Percentiles rank a stretch among this genome's conserved stretches.
Conservation (phyloP, 92 coral and sea anemone genomes). For the Pocillopora grandis region DNA sequence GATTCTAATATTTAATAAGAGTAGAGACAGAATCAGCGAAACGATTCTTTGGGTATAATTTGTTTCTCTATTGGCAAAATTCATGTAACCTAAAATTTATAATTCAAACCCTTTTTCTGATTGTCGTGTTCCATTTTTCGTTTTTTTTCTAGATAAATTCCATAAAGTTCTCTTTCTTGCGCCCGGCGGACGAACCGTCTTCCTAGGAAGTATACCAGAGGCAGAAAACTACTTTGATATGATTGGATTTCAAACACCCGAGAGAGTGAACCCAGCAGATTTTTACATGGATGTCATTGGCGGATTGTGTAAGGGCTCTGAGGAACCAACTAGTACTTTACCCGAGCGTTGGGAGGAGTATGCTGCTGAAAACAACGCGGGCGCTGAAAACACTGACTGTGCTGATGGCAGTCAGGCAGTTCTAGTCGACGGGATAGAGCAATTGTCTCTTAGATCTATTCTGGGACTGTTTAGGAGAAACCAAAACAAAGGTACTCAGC, state of each 20-base stretch:
- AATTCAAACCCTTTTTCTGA: too few species aligned
- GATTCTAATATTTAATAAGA: too few species aligned
- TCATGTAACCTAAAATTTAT: too few species aligned
- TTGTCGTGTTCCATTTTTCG: neutral
- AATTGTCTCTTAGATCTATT: too few species aligned
- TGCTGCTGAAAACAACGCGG: neutral
- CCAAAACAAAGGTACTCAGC: too few species aligned
- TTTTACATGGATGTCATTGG: slow-evolving; percentile 93
- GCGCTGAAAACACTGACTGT: neutral
- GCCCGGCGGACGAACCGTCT: slow-evolving; percentile 87
- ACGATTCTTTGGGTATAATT: too few species aligned
- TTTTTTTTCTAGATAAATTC: slow-evolving; percentile 51
- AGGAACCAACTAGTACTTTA: neutral
- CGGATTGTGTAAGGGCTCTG: slow-evolving; percentile 21
- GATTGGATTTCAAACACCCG: slow-evolving; percentile 64
- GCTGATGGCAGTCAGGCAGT: too few species aligned
- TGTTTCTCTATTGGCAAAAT: too few species aligned
- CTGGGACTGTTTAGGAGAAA: too few species aligned
- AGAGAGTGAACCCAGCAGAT: slow-evolving; percentile 86
- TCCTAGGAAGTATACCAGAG: slow-evolving; percentile 72
- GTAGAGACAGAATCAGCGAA: too few species aligned
- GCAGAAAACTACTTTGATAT: slow-evolving; percentile 64
- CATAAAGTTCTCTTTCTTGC: slow-evolving; percentile 87
- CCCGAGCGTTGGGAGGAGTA: neutral
- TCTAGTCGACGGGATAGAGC: too few species aligned